Conservation (phyloP, 2,888 invertebrate genomes). For the Agriotes lineatus region DNA sequence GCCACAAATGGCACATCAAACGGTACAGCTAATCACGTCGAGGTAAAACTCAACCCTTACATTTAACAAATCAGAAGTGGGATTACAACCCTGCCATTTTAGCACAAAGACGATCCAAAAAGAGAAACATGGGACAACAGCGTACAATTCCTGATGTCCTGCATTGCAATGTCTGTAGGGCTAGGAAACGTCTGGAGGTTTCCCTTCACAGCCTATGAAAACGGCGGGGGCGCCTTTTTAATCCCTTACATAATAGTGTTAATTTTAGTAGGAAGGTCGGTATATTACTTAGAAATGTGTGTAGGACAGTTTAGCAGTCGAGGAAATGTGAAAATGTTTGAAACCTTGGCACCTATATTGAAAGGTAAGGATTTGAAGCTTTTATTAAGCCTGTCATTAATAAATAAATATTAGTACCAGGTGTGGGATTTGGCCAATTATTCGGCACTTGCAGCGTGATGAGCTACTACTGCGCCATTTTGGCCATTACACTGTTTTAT, state of each 20-base stretch:
- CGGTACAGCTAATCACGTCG: too few relatives aligned
- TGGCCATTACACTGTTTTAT: constrained; percentile 81
- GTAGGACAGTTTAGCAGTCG: constrained; percentile 74
- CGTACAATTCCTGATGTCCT: constrained; percentile 80
- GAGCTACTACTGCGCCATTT: constrained; percentile 82
- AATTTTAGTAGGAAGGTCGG: constrained; percentile 72
- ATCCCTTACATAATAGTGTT: constrained; percentile 80
- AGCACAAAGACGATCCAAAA: too few relatives aligned
- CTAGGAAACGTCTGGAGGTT: constrained; percentile 81
- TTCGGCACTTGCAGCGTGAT: constrained; percentile 74
- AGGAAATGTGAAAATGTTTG: constrained; percentile 73
- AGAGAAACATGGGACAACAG: constrained; percentile 74
- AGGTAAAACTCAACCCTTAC: too few relatives aligned
- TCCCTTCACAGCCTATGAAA: constrained; percentile 75
- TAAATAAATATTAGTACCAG: constrained; percentile 67
- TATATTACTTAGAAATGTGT: constrained; percentile 74
- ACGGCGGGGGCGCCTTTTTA: constrained; percentile 81
- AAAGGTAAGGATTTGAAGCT: constrained; percentile 71
- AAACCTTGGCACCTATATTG: constrained; percentile 69
- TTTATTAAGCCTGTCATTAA: too few relatives aligned
- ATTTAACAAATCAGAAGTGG: too few relatives aligned
- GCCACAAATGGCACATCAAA: too few relatives aligned
- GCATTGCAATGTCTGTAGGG: constrained; percentile 80
- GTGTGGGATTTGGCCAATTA: constrained; percentile 77
- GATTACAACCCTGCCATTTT: too few relatives aligned